Evolutionary conservation across 2,888 invertebrate species (phyloP).

Genomic region (Hybos culiciformis): DNA sequence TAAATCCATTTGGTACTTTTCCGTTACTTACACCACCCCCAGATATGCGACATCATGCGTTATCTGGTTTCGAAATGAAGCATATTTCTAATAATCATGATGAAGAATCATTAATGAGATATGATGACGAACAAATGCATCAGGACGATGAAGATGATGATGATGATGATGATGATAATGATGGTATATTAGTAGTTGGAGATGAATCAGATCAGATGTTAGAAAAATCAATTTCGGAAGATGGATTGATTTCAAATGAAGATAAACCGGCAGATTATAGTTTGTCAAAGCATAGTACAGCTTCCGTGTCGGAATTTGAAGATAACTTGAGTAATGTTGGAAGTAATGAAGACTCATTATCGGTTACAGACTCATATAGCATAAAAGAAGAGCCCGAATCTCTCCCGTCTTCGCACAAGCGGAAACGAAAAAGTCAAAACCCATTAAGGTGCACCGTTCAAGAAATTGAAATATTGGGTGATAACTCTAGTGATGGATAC

Average conservation of each 20-base stretch:
- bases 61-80: conserved; percentile 46
- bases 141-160: conserved; percentile 29
- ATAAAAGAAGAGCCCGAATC: conserved; percentile 31
- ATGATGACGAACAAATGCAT: conserved; percentile 39
- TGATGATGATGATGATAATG: conserved; percentile 35
- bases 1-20: conserved; percentile 65
- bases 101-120: conserved; percentile 39
- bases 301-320: conserved; percentile 25
- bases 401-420: conserved; percentile 42
- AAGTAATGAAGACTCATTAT: conserved; percentile 48
- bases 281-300: conserved; percentile 40
- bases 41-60: conserved; percentile 30
- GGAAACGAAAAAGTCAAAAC: conserved; percentile 80
- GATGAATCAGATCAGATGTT: conserved; percentile 54
- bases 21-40: conserved; percentile 55
- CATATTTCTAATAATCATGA: conserved; percentile 45
- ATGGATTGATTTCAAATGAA: conserved; percentile 28
- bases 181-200: conserved; percentile 65
- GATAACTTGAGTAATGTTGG: conserved; percentile 45
- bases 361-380: conserved; percentile 41
- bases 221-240: conserved; percentile 33
- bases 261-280: conserved; percentile 47
- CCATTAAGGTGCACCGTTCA: conserved; percentile 62
- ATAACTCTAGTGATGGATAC: conserved; percentile 28
- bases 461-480: conserved; percentile 29